phyloP scores from a whole-genome alignment of 37 sponge, comb jelly and placozoan species.

The Agelas oroides region DNA sequence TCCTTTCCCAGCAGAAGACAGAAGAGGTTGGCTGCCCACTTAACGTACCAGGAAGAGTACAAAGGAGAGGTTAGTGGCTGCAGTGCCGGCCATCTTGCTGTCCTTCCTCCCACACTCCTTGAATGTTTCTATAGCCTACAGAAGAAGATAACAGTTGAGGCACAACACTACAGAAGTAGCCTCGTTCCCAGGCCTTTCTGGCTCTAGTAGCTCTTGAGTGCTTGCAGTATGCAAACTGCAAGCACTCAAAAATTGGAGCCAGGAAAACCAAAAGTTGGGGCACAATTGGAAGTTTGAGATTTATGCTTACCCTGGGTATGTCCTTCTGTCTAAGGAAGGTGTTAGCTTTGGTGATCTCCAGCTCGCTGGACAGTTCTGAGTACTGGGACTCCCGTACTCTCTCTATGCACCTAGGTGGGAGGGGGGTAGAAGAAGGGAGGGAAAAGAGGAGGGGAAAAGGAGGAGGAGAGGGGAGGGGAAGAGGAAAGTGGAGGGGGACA shows the following conservation, averaged over 20 bases:
- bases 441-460: conserved; percentile 19
- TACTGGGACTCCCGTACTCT: conserved; percentile 83
- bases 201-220: too few species aligned
- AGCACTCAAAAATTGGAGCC: background rate
- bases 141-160: too few species aligned
- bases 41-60: conserved; percentile 77
- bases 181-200: too few species aligned
- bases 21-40: too few species aligned
- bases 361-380: conserved; percentile 88
- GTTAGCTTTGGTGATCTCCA: conserved; percentile 95
- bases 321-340: conserved; percentile 91
- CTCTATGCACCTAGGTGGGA: conserved; percentile 84
- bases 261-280: background rate
- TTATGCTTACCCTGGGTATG: conserved; percentile 75
- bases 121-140: conserved; percentile 92
- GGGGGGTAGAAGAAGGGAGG: conserved; percentile 19
- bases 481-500: conserved; percentile 19
- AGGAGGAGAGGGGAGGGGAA: conserved; percentile 31
- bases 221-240: background rate
- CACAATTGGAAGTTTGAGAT: too few species aligned
- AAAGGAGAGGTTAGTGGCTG: conserved; percentile 96
- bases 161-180: too few species aligned
- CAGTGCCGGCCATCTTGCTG: conserved; percentile 94
- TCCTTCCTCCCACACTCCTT: conserved; percentile 94
- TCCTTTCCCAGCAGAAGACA: too few species aligned